Conservation (phyloP, 2,888 invertebrate genomes). For the Caenorhabditis doughertyi region DNA sequence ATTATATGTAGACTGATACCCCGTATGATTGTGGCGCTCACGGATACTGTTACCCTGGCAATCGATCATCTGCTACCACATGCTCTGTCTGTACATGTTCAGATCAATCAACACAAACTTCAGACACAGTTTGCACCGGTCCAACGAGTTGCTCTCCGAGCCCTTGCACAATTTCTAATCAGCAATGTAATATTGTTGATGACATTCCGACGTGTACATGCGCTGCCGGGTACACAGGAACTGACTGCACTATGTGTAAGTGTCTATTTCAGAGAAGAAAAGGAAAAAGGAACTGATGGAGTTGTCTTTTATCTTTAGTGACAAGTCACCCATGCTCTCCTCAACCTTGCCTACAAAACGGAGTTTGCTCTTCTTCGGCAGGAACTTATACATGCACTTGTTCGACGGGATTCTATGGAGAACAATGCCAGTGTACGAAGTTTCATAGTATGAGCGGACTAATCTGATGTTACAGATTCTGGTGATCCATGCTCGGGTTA, state of each 20-base stretch:
- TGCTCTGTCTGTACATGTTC: constrained; percentile 56
- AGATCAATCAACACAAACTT: constrained; percentile 54
- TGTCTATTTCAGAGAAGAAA: constrained; percentile 8
- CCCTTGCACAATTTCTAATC: constrained; percentile 55
- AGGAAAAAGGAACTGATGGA: neutral
- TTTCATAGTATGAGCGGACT: neutral
- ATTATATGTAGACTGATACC: constrained; percentile 37
- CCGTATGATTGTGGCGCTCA: constrained; percentile 58
- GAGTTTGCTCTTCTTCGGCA: constrained; percentile 55
- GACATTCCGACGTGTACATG: constrained; percentile 61
- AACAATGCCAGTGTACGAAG: constrained; percentile 61
- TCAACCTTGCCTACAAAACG: constrained; percentile 56
- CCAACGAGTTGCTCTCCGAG: constrained; percentile 57
- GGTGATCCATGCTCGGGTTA: constrained; percentile 55
- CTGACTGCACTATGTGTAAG: constrained; percentile 61
- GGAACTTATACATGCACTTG: constrained; percentile 53
- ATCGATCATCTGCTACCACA: constrained; percentile 40
- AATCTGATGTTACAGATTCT: constrained; percentile 30
- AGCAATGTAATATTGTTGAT: constrained; percentile 56
- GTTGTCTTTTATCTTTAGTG: constrained; percentile 37
- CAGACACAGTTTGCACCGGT: constrained; percentile 43
- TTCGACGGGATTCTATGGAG: constrained; percentile 54
- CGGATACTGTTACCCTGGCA: constrained; percentile 63
- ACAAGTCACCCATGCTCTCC: constrained; percentile 55
- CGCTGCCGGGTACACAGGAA: constrained; percentile 61